Evolutionary conservation across 2,888 invertebrate genomes (phyloP), one percentile per base, ranked within the genome.

Genomic region (Druceiella hillmani): DNA sequence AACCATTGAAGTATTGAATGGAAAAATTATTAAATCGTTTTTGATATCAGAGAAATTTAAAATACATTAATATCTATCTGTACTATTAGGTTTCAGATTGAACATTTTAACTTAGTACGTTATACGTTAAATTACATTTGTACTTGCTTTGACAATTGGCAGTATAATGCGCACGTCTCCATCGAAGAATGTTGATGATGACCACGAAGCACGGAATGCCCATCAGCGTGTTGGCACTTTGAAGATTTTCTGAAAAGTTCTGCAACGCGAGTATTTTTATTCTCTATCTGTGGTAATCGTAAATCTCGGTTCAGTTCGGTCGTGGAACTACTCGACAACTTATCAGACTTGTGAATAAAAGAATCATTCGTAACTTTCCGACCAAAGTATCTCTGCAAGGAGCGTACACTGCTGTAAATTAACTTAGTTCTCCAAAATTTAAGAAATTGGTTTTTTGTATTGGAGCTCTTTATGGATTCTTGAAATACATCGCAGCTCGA

Each of bases 401-500:
- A 59, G 47, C 65, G 58, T 11, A 69, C 67, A 53, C 69, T 67
- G 16, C 67, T 67, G 30, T 69, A 51, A 43, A 69, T 64, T 33
- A 69, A 54, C 52, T 69, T 70, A 47, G 62, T 68, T 54, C 69
- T 70, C 67, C 70, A 70, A 54, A 69, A 69, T 45, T 66, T 69
- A 2, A 69, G 60, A 51, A 69, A 67, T 52, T 10, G 27, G 11
- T 68, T 69, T 47, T 61, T 69, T 11, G 64, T 59, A 50, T 62
- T 66, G 22, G 58, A 54, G 24, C 61, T 52, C 43, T 62, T 49
- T 44, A 63, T 67, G 14, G 65, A 60, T 41, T 70, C 69, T 12
- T 62, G 58, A 50, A 66, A 52, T 55, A 67, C 62, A 10, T 64
- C 63, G 49, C 64, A 62, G 46, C 64, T 66, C 27, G 65, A 64